These are phyloP conservation scores for Antennarius maculatus DNA, from an alignment of 2,797 vertebrate species.

Conservation along the genomic window DNA sequence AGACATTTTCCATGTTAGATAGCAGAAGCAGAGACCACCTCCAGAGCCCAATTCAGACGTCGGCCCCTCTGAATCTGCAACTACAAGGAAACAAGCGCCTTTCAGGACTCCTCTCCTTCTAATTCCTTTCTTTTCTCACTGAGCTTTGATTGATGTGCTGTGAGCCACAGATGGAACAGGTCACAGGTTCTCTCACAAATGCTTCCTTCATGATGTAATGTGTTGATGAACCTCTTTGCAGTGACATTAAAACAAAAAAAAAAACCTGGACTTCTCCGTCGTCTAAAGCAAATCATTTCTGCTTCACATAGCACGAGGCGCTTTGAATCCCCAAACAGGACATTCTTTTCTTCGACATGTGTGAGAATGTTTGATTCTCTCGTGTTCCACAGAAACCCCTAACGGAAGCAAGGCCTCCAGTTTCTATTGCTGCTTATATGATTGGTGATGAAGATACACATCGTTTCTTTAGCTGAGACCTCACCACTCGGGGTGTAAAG, in stretches of 20 bases:
- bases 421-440: slow-evolving; percentile 18
- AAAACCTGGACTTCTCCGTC: slow-evolving; percentile 43
- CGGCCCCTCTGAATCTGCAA: slow-evolving; percentile 53
- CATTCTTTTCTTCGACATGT: slow-evolving; percentile 43
- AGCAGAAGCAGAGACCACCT: slow-evolving; percentile 24
- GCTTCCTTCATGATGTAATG: slow-evolving; percentile 72
- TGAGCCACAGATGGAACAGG: slow-evolving; percentile 58
- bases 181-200: slow-evolving; percentile 50
- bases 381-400: slow-evolving; percentile 48
- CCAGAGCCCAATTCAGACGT: slow-evolving; percentile 50
- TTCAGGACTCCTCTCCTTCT: slow-evolving; percentile 51
- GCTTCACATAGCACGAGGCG: slow-evolving; percentile 53
- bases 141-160: slow-evolving; percentile 66
- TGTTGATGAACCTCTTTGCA: slow-evolving; percentile 49
- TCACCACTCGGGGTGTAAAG: slow-evolving; percentile 54
- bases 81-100: slow-evolving; percentile 62
- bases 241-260: slow-evolving; percentile 57
- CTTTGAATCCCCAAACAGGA: slow-evolving; percentile 44
- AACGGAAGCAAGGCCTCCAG: slow-evolving; percentile 23
- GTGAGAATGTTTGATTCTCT: slow-evolving; percentile 60
- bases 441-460: not conserved
- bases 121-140: slow-evolving; percentile 50
- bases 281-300: slow-evolving; percentile 54
- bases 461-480: not conserved
- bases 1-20: slow-evolving; percentile 26